These are phyloP conservation scores for Calonectris borealis DNA, from an alignment of 2,113 vertebrate species.

Conservation along the genomic window DNA sequence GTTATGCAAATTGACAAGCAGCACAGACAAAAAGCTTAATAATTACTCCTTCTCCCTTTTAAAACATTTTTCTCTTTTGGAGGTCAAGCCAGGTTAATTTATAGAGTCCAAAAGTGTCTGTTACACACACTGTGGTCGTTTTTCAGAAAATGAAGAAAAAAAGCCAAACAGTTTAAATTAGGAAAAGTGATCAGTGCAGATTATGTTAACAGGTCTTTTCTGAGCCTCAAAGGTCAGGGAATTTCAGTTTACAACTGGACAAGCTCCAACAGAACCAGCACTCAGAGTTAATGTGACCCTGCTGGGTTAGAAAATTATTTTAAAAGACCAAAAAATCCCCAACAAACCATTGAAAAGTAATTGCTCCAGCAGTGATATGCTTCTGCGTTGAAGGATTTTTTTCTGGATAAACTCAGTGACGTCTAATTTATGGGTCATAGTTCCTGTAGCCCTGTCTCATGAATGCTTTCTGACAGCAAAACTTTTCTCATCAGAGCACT, in stretches of 20 bases:
- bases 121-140: not conserved
- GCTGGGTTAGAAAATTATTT: slow-evolving; percentile 48
- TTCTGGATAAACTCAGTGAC: slow-evolving; percentile 23
- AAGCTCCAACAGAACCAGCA: slow-evolving; percentile 6
- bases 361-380: slow-evolving; percentile 49
- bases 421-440: slow-evolving; percentile 1
- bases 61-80: slow-evolving; percentile 36
- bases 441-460: not conserved
- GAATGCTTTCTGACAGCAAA: not conserved
- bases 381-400: slow-evolving; percentile 19
- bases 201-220: slow-evolving; percentile 37
- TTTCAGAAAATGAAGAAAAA: not conserved
- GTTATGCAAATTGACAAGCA: slow-evolving; percentile 56
- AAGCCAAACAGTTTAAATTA: not conserved
- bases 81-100: slow-evolving; percentile 61
- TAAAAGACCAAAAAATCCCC: not conserved
- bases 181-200: slow-evolving; percentile 45
- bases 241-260: slow-evolving; percentile 47
- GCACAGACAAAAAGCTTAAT: slow-evolving; percentile 39
- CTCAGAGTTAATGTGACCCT: slow-evolving; percentile 40
- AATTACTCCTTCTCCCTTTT: slow-evolving; percentile 38
- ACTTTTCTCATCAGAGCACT: not conserved
- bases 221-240: slow-evolving; percentile 29
- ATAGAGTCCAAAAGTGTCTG: slow-evolving; percentile 2
- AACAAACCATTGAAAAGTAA: slow-evolving; percentile 29